phyloP scores from a whole-genome alignment of 2,888 invertebrate genomes.

The Blastobasis adustella region DNA sequence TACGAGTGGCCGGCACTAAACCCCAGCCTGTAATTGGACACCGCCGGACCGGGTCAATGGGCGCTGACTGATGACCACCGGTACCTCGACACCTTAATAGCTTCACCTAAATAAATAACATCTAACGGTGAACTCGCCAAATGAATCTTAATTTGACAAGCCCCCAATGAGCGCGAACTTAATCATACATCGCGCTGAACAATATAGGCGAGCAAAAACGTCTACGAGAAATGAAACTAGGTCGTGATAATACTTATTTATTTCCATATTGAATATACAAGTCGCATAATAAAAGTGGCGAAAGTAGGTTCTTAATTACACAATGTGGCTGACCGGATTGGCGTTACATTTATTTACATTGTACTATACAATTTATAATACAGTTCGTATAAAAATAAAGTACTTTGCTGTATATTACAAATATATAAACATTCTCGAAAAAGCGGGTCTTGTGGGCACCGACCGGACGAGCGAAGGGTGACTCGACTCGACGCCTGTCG shows the following conservation, averaged over 20 bases:
- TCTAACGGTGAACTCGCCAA: slow-evolving; percentile 44
- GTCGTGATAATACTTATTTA: slow-evolving; percentile 51
- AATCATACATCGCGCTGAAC: slow-evolving; percentile 43
- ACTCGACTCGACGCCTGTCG: background rate
- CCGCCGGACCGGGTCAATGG: slow-evolving; percentile 44
- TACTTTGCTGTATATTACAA: slow-evolving; percentile 7
- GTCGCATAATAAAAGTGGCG: slow-evolving; percentile 43
- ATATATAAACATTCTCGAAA: background rate
- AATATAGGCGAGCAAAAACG: slow-evolving; percentile 11
- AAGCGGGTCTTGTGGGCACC: background rate
- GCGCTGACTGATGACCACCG: slow-evolving; percentile 36
- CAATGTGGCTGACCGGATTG: slow-evolving; percentile 21
- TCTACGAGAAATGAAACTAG: slow-evolving; percentile 22
- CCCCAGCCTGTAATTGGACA: slow-evolving; percentile 50
- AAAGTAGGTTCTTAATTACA: slow-evolving; percentile 29
- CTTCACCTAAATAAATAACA: slow-evolving; percentile 52
- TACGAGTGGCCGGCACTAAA: slow-evolving; percentile 14
- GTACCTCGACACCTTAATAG: slow-evolving; percentile 36
- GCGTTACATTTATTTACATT: slow-evolving; percentile 18
- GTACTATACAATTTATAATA: slow-evolving; percentile 24
- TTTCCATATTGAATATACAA: slow-evolving; percentile 51
- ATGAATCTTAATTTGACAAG: slow-evolving; percentile 58
- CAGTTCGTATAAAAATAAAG: slow-evolving; percentile 36
- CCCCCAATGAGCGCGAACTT: slow-evolving; percentile 45
- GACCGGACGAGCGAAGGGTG: background rate